phyloP scores from a whole-genome alignment of 2,888 invertebrate genomes.

The Pheosia tremula region DNA sequence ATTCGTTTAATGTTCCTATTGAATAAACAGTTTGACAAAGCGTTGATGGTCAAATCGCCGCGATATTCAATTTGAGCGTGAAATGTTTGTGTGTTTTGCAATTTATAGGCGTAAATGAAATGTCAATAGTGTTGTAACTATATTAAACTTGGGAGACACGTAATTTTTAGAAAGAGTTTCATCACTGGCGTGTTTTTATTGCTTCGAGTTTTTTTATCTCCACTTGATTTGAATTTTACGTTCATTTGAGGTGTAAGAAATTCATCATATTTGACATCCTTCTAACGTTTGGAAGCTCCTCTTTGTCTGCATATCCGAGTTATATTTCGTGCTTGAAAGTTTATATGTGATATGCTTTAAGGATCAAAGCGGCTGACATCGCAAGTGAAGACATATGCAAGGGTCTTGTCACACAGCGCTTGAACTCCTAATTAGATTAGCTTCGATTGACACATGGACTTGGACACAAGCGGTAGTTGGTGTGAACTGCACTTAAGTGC shows the following conservation, averaged over 20 bases:
- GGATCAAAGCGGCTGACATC: constrained; percentile 21
- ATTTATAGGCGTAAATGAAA: neutral
- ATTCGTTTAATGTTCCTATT: neutral
- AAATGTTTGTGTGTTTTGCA: constrained; percentile 1
- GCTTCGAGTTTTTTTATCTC: too few relatives aligned
- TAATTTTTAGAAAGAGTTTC: neutral
- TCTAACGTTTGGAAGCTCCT: too few relatives aligned
- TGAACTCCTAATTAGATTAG: constrained; percentile 44
- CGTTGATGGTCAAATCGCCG: neutral
- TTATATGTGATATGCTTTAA: neutral
- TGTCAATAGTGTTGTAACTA: neutral
- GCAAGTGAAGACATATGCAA: constrained; percentile 25
- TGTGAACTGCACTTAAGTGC: constrained; percentile 15
- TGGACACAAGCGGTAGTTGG: constrained; percentile 24
- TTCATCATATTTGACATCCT: too few relatives aligned
- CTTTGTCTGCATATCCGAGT: too few relatives aligned
- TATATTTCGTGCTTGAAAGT: neutral
- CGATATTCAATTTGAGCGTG: constrained; percentile 3
- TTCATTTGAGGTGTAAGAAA: too few relatives aligned
- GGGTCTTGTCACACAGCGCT: constrained; percentile 36
- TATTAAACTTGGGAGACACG: neutral
- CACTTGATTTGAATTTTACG: too few relatives aligned
- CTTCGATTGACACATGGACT: constrained; percentile 38
- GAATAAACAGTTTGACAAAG: neutral
- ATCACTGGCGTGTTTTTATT: too few relatives aligned